Base-by-base conservation (phyloP, 2,797 vertebrate species). In the Acropternis orthonyx region DNA sequence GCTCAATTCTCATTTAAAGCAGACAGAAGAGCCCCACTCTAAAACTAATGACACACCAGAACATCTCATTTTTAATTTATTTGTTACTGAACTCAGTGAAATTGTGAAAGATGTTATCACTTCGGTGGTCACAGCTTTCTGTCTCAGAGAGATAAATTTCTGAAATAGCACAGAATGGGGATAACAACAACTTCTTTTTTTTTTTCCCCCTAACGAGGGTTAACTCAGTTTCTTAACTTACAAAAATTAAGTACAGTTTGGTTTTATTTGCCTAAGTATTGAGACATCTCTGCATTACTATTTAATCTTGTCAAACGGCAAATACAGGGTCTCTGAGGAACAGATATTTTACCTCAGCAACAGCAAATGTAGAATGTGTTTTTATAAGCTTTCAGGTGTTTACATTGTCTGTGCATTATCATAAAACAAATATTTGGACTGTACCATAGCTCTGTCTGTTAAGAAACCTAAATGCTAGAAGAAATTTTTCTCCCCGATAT, bases 361-460 rank as follows among this genome's bases (percentile, higher is more conserved):
- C 86, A 87, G 83, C 88, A 92, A 95, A 89, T 77, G 72, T 55
- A 91, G 72, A 52, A 72, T 81, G 76, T 93, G 77, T 91, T 97
- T 96, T 91, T 92, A 93, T 91, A 96, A 96, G 95, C 67, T 65
- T 66, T 56, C 77, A 93, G 93, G 88, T 89, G 65, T 94, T 95
- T 95, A 95, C 91, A 94, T 77, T 95, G 90, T 95, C 94, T 94
- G 74, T 93, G 86, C 78, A 92, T 95, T 95, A 95, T 96, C 94
- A 91, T 89, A 94, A 95, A 95, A 55, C 95, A 95, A 96, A 96
- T 94, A 94, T 94, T 95, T 94, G 72, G 51, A 62, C 67, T 79
- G 67, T 79, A 34, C 86, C 90, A 85, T 93, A 91, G 59, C 79
- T 91, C 92, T 94, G 51, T 92, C 92, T 95, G 84, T 71, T 91